Evolutionary conservation across 2,797 vertebrate genomes (phyloP), one percentile per base, ranked within the genome.

Genomic region (Mallotus villosus): DNA sequence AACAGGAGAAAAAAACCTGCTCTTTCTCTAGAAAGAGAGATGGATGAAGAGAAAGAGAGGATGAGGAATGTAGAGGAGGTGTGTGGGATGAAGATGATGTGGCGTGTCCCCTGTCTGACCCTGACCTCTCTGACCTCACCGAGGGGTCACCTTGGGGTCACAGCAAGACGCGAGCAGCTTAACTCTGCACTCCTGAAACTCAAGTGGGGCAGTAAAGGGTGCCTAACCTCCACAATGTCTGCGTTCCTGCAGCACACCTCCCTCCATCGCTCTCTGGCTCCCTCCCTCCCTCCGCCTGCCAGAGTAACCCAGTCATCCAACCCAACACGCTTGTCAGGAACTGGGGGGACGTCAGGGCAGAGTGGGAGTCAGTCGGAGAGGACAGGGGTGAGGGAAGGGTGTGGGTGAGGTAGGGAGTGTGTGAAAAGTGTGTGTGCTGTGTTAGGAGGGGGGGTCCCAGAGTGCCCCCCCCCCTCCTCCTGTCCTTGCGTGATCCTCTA

Each of bases 31-130:
- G 58, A 59, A 21, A 25, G 58, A 60, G 9, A 19, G 2, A 59
- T 7, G 22, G 58, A 22, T 25, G 29, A 37, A 59, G 17, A 67
- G 57, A 61, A 63, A 63, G 76, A n/a, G 63, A 21, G 63, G 22
- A 24, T 1, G 65, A 49, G 19, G 53, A 41, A 68, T 3, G 62
- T 32, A 68, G 25, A 51, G 53, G 46, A 37, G 67, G 37, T 6
- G 29, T 11, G 74, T 66, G 49, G 25, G 51, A 29, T 49, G 0
- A 49, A 58, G 46, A 46, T 46, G 41, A 46, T 46, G 51, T n/a
- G 19, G 6, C 17, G 4, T n/a, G 19, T 46, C 41, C 41, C 41
- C 41, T 46, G 11, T 55, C 51, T n/a, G 51, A 55, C 51, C 19
- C 16, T 49, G 27, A 29, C 41, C 41, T 46, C 2, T 55, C 51